Percentiles rank a stretch among this genome's conserved stretches.
Conservation (phyloP, 2,113 vertebrate species). For the Nymphicus hollandicus region DNA sequence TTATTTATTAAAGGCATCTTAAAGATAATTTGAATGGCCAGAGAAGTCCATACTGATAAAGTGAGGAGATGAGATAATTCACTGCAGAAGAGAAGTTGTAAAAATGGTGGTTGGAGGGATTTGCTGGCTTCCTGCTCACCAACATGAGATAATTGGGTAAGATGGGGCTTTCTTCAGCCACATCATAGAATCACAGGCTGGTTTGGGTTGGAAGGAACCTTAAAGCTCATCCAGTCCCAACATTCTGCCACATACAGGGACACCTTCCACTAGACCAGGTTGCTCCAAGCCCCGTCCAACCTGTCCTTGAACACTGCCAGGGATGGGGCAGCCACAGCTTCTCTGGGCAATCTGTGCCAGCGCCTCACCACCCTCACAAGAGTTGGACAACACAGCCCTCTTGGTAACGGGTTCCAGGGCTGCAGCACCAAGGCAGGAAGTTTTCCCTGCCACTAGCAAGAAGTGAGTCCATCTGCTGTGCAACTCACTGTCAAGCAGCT, state of each 20-base stretch:
- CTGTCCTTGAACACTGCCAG: background rate
- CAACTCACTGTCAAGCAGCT: background rate
- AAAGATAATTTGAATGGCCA: background rate
- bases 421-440: no score
- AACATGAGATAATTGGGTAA: accelerated
- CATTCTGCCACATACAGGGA: background rate
- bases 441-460: background rate
- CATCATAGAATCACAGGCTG: background rate
- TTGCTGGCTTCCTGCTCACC: accelerated
- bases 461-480: background rate
- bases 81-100: background rate
- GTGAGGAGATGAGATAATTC: background rate
- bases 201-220: background rate
- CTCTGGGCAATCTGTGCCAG: background rate
- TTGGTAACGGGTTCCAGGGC: background rate
- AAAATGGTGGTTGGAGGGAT: background rate
- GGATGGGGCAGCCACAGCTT: background rate
- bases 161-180: background rate
- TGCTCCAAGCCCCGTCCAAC: background rate
- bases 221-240: background rate
- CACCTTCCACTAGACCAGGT: background rate
- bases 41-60: accelerated
- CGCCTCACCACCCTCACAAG: background rate
- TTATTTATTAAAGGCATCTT: background rate
- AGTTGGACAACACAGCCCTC: background rate